phyloP scores from a whole-genome alignment of 2,113 vertebrate species.

The Centropus bengalensis region DNA sequence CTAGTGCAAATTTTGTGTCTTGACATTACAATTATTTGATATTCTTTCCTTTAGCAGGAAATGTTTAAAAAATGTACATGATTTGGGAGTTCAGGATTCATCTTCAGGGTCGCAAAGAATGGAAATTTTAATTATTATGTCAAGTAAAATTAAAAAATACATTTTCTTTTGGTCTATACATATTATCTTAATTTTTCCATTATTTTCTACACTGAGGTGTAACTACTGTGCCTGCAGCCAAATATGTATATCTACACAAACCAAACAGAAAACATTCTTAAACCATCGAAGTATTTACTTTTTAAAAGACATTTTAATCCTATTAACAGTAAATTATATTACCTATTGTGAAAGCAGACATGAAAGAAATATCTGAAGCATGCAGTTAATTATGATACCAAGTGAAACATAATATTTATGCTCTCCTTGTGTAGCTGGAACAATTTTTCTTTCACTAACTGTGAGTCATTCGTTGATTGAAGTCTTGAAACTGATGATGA shows the following conservation, averaged over 20 bases:
- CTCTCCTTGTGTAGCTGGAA: slow-evolving; percentile 59
- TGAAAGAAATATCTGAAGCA: slow-evolving; percentile 78
- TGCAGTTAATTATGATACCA: slow-evolving; percentile 79
- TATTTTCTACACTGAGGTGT: slow-evolving; percentile 66
- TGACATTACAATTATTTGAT: neutral
- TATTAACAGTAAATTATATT: slow-evolving; percentile 78
- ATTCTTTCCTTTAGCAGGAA: neutral
- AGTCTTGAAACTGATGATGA: slow-evolving; percentile 65
- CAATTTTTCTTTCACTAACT: slow-evolving; percentile 69
- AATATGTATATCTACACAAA: slow-evolving; percentile 74
- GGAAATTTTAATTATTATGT: neutral
- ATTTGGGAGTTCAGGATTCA: neutral
- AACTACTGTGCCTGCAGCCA: slow-evolving; percentile 69
- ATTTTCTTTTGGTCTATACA: slow-evolving; percentile 49
- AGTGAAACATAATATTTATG: slow-evolving; percentile 77
- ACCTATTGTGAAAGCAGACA: slow-evolving; percentile 77
- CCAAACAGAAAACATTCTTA: slow-evolving; percentile 77
- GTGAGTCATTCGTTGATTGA: slow-evolving; percentile 74
- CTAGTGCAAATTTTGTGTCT: neutral
- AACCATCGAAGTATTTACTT: slow-evolving; percentile 75
- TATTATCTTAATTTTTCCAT: slow-evolving; percentile 69
- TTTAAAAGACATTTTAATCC: slow-evolving; percentile 78
- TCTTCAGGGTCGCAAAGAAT: slow-evolving; percentile 22
- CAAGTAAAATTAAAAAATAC: slow-evolving; percentile 7
- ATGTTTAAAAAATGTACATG: neutral